phyloP scores from a whole-genome alignment of 2,113 vertebrate species.

The Macroglossus sobrinus region DNA sequence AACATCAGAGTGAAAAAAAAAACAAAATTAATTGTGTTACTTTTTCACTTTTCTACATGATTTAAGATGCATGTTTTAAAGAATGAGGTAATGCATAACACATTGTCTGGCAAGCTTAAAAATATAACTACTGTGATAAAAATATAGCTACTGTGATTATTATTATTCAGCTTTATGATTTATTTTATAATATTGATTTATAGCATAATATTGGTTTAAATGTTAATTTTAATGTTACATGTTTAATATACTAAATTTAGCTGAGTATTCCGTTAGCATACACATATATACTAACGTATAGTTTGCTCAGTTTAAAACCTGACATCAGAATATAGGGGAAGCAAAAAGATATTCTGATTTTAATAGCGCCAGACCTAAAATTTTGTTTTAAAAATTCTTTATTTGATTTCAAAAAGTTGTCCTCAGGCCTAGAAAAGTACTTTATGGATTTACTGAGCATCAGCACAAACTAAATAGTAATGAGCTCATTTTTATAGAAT shows the following conservation, averaged over 20 bases:
- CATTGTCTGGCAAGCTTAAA: neutral
- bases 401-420: neutral
- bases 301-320: neutral
- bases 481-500: constrained; percentile 75
- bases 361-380: constrained; percentile 4
- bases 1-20: neutral
- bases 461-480: constrained; percentile 59
- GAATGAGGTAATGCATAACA: neutral
- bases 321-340: neutral
- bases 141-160: neutral
- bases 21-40: neutral
- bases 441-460: constrained; percentile 58
- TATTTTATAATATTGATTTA: neutral
- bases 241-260: neutral
- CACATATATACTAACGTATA: neutral
- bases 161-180: neutral
- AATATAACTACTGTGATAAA: neutral
- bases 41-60: constrained; percentile 13
- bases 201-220: neutral
- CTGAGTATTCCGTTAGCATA: neutral
- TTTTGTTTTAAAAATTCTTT: constrained; percentile 34
- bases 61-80: constrained; percentile 17
- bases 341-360: constrained; percentile 9
- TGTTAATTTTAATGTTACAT: constrained; percentile 1
- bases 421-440: neutral